phyloP scores from a whole-genome alignment of 2,888 invertebrate genomes.

The Frankliniella fusca region DNA sequence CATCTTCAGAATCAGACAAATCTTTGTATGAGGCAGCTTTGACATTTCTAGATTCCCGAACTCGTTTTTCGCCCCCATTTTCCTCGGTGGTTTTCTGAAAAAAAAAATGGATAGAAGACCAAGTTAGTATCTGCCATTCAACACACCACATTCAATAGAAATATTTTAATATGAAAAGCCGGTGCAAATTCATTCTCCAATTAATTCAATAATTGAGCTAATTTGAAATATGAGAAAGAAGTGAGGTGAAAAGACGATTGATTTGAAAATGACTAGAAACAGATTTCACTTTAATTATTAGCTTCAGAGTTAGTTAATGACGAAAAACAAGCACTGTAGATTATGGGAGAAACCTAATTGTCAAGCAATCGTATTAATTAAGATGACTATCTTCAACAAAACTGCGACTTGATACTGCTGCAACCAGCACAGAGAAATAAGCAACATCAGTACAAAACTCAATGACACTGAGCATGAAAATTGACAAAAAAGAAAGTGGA shows the following conservation, averaged over 20 bases:
- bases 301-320: background rate
- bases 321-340: too few relatives aligned
- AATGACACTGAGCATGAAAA: too few relatives aligned
- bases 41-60: background rate
- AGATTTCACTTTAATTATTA: background rate
- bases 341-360: too few relatives aligned
- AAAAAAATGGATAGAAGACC: background rate
- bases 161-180: background rate
- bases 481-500: too few relatives aligned
- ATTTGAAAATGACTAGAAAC: too few relatives aligned
- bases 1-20: background rate
- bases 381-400: too few relatives aligned
- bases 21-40: constrained; percentile 1
- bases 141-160: too few relatives aligned
- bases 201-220: background rate
- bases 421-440: too few relatives aligned
- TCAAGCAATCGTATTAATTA: too few relatives aligned
- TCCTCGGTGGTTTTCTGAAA: background rate
- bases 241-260: background rate
- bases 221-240: background rate
- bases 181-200: background rate
- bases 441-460: too few relatives aligned
- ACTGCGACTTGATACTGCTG: too few relatives aligned
- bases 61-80: background rate
- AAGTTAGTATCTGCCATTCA: too few relatives aligned